Conservation (phyloP, 2,888 invertebrate species). For the Ryuthela nishihirai region DNA sequence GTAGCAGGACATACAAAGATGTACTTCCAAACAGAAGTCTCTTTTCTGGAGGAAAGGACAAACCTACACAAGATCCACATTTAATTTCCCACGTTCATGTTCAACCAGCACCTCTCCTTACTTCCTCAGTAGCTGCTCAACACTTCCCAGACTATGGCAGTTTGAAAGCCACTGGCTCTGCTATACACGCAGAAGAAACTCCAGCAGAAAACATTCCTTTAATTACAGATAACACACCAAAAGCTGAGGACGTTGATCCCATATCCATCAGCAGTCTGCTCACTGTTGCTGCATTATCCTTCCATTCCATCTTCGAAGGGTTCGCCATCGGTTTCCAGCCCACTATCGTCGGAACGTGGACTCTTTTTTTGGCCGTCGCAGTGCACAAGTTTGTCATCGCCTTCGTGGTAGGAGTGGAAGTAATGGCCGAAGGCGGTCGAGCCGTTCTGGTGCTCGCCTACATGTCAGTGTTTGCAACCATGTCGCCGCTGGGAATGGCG, state of each 20-base stretch:
- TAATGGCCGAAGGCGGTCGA: slow-evolving; percentile 61
- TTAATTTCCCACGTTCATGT: neutral
- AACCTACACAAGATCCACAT: neutral
- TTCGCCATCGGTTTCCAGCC: slow-evolving; percentile 75
- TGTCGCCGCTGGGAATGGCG: slow-evolving; percentile 65
- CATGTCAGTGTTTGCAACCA: slow-evolving; percentile 69
- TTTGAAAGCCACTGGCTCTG: slow-evolving; percentile 1
- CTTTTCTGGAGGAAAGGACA: slow-evolving; percentile 10
- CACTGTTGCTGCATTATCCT: slow-evolving; percentile 74
- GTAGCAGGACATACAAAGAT: slow-evolving; percentile 25
- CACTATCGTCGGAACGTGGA: slow-evolving; percentile 65
- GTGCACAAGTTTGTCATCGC: slow-evolving; percentile 82
- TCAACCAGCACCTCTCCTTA: neutral
- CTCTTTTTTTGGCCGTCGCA: slow-evolving; percentile 76
- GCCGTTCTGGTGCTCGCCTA: slow-evolving; percentile 46
- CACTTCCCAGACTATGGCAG: slow-evolving; percentile 4
- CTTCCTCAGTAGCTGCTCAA: slow-evolving; percentile 10
- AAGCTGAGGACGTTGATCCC: too few species aligned
- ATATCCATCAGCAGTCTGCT: slow-evolving; percentile 54
- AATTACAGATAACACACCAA: too few species aligned
- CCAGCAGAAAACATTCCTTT: neutral
- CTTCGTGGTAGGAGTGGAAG: slow-evolving; percentile 79
- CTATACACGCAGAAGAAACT: neutral
- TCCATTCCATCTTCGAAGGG: slow-evolving; percentile 83
- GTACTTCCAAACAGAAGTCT: slow-evolving; percentile 13